These are phyloP conservation scores for Eulemur albifrons DNA, from an alignment of 2,797 vertebrate species.

Conservation along the genomic window DNA sequence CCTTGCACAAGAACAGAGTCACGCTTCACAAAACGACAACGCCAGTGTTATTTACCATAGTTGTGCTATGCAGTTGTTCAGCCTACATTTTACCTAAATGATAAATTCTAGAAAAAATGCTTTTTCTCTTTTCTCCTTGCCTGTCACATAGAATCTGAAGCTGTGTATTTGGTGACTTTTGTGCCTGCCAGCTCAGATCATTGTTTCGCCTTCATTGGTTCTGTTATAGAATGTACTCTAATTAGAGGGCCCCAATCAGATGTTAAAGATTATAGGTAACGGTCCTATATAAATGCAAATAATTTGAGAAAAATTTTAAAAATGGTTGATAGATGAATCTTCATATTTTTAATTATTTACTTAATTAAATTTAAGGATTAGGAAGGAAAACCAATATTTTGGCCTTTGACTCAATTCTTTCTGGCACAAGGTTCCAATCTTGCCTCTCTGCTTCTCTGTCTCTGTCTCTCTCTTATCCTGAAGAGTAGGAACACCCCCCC, in stretches of 20 bases:
- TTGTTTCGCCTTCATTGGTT: not conserved
- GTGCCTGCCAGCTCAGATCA: not conserved
- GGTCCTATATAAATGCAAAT: not conserved
- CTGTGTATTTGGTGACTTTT: not conserved
- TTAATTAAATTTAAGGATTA: not conserved
- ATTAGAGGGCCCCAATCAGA: not conserved
- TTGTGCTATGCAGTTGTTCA: too few relatives aligned
- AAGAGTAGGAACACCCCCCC: too few relatives aligned
- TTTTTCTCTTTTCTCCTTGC: not conserved
- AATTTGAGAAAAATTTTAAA: not conserved
- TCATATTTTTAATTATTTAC: not conserved
- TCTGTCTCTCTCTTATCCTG: not conserved
- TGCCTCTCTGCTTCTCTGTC: not conserved
- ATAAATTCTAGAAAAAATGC: not conserved
- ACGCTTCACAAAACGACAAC: not conserved
- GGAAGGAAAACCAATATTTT: not conserved
- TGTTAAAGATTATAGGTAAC: not conserved
- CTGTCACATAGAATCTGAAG: not conserved
- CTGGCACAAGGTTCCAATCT: not conserved
- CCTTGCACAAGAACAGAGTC: not conserved
- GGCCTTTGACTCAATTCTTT: not conserved
- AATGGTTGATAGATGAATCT: not conserved
- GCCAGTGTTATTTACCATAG: rapidly evolving
- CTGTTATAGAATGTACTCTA: not conserved
- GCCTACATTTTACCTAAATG: not conserved